These are phyloP conservation scores for Strongylocentrotus purpuratus DNA, from an alignment of 35 echinoderm and acorn worm species.

Conservation along the genomic window DNA sequence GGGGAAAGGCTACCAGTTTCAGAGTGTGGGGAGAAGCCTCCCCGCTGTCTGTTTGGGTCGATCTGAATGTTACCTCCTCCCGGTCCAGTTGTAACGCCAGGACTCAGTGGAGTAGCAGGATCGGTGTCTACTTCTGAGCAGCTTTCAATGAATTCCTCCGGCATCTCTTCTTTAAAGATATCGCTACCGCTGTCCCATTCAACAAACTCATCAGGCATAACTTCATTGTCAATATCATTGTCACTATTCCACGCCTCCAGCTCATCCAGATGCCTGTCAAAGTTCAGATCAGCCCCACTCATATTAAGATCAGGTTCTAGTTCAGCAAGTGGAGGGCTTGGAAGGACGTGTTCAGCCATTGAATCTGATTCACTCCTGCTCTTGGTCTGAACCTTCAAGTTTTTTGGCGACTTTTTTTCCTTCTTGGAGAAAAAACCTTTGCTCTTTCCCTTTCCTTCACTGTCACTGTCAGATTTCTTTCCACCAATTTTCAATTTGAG, in stretches of 20 bases:
- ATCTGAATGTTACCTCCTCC: background rate
- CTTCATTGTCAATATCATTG: constrained; percentile 86
- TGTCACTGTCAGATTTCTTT: constrained; percentile 75
- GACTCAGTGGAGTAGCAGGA: constrained; percentile 24
- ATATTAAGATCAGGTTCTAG: constrained; percentile 44
- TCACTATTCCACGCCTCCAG: constrained; percentile 88
- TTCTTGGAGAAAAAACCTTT: constrained; percentile 40
- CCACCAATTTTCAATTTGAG: constrained; percentile 82
- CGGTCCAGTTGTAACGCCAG: background rate
- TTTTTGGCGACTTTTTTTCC: constrained; percentile 47
- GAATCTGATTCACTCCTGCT: constrained; percentile 54
- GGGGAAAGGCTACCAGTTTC: constrained; percentile 20
- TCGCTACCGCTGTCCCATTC: constrained; percentile 95
- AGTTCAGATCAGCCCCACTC: constrained; percentile 56
- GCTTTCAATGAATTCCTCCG: constrained; percentile 72
- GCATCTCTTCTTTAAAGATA: constrained; percentile 81
- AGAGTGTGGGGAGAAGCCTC: constrained; percentile 29
- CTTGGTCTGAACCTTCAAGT: constrained; percentile 52
- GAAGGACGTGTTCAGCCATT: constrained; percentile 34
- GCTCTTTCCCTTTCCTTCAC: constrained; percentile 54
- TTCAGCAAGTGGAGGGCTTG: constrained; percentile 34
- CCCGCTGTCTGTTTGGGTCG: constrained; percentile 41
- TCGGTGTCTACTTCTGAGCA: constrained; percentile 58
- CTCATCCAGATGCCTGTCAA: constrained; percentile 78
- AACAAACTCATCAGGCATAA: constrained; percentile 89